Base-by-base conservation (phyloP, 2,113 vertebrate species). In the Halichoeres trimaculatus region DNA sequence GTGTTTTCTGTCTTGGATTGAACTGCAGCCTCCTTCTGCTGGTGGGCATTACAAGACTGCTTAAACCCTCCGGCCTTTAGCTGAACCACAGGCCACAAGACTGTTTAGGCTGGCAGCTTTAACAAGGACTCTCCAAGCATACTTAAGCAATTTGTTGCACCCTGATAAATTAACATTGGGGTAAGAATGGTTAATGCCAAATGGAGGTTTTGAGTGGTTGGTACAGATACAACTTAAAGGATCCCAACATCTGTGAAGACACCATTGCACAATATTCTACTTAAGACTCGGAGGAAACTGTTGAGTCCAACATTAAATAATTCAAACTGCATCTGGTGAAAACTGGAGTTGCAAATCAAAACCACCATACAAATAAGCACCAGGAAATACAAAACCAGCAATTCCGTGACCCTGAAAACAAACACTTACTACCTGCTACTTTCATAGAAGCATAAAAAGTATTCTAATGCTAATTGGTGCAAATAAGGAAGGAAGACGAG, bases 1-100 rank as follows among this genome's bases (percentile, higher is more conserved):
- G 64, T 90, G 89, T 93, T 78, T 83, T 74, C 58, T 41, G 23
- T 69, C 60, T 68, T 24, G 30, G 45, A 52, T 62, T 6, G 10
- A 61, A 70, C 70, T 85, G 83, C 78, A 70, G 71, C 34, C 68
- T 47, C 50, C 34, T 68, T 58, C 59, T 68, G 74, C 82, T 87
- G 52, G 73, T 70, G 68, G 66, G 76, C 43, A 62, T 54, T 62
- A 52, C 51, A 73, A 36, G 17, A 55, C 84, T 81, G 80, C 64
- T 86, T 41, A 72, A 75, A 63, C 63, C 73, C 62, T 74, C 38
- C 19, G 66, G 62, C 35, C 52, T 62, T 81, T 52, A 74, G 59
- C 40, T 62, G 69, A 74, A 74, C 76, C 38, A 72, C 40, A 67
- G 65, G 66, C 67, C 75, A 79, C 74, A 80, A 70, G 55, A 62